Percentiles rank a stretch among this genome's conserved stretches.
phyloP scores from a whole-genome alignment of 37 sponge, comb jelly and placozoan genomes.

The Hormiphora californensis region DNA sequence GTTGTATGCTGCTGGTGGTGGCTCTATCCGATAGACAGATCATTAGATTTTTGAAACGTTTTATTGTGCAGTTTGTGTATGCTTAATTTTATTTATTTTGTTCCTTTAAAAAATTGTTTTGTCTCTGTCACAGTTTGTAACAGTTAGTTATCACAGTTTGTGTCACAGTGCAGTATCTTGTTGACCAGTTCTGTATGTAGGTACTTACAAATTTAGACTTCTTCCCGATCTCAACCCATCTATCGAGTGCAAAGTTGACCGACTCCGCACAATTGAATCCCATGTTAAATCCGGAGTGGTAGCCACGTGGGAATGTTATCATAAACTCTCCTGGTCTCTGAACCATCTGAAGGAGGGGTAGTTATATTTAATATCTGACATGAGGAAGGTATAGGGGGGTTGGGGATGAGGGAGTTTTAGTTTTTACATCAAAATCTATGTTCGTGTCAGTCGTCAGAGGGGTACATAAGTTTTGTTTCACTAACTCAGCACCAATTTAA shows the following conservation, averaged over 20 bases:
- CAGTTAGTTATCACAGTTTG: no score
- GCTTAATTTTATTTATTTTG: no score
- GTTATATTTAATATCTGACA: neutral
- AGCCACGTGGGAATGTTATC: slow-evolving; percentile 90
- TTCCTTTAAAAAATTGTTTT: no score
- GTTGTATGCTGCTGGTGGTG: slow-evolving; percentile 1
- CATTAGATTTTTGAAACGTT: no score
- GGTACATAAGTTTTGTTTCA: no score
- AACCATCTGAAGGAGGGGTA: slow-evolving; percentile 60
- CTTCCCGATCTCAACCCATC: slow-evolving; percentile 88
- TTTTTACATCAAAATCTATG: neutral
- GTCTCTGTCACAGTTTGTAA: no score
- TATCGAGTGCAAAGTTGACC: slow-evolving; percentile 83
- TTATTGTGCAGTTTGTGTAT: no score
- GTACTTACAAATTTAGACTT: slow-evolving; percentile 67
- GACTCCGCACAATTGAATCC: slow-evolving; percentile 97
- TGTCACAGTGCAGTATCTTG: no score
- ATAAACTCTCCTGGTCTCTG: slow-evolving; percentile 84
- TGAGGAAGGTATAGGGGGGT: neutral
- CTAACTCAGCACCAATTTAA: no score
- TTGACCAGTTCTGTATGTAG: no score
- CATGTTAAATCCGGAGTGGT: slow-evolving; percentile 93
- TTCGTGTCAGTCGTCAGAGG: neutral
- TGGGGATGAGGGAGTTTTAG: neutral
- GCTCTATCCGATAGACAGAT: no score